Evolutionary conservation across 2,113 vertebrate species (phyloP).

Genomic region (Eolophus roseicapilla): DNA sequence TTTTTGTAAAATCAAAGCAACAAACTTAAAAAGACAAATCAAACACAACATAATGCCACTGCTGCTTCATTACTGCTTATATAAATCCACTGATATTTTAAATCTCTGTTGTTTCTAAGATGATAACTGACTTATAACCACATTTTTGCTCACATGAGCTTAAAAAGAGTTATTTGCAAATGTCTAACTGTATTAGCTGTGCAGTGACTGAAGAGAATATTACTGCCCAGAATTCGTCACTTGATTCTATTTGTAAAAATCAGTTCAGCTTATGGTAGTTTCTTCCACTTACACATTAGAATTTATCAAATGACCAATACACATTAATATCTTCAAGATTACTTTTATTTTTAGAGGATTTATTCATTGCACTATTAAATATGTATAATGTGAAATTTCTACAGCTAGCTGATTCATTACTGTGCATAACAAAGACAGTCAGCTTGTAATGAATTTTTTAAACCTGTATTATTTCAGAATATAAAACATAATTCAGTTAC

Average conservation of each 20-base stretch:
- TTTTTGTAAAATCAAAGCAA: neutral
- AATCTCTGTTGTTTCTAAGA: neutral
- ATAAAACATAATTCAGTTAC: neutral
- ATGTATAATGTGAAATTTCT: neutral
- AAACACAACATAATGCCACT: neutral
- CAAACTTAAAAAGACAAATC: neutral
- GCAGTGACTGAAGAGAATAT: neutral
- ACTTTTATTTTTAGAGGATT: neutral
- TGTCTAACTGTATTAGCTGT: neutral
- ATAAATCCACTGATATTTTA: neutral
- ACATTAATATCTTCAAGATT: neutral
- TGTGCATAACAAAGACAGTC: neutral
- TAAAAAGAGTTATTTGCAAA: neutral
- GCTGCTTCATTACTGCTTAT: neutral
- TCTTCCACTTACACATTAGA: neutral
- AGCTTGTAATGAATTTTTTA: neutral
- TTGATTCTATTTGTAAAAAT: neutral
- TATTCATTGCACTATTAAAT: neutral
- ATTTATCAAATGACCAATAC: neutral
- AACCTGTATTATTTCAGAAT: neutral
- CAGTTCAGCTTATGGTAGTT: neutral
- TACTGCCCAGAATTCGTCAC: neutral
- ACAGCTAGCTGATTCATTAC: neutral
- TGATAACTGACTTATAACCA: neutral
- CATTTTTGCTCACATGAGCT: neutral